Conservation (phyloP, 2,888 invertebrate genomes). For the Phlogophora meticulosa region DNA sequence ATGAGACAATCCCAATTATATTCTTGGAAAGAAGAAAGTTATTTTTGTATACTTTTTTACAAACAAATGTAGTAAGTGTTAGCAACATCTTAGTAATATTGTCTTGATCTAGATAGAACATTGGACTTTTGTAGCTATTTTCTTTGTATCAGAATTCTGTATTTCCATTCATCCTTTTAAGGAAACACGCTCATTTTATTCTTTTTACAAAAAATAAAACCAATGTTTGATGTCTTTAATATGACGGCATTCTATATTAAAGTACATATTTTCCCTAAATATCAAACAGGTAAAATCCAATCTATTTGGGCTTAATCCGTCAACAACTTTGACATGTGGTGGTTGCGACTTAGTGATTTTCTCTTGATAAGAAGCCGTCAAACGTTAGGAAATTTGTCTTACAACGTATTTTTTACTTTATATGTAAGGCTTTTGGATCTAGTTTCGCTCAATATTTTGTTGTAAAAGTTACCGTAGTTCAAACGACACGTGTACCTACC, state of each 20-base stretch:
- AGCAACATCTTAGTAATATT: too few relatives aligned
- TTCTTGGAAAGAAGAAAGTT: neutral
- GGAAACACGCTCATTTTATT: neutral
- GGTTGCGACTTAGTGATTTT: slow-evolving; percentile 29
- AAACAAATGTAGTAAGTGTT: neutral
- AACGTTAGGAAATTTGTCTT: neutral
- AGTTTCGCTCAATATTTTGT: slow-evolving; percentile 15
- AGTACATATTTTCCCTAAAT: slow-evolving; percentile 26
- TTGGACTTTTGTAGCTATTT: neutral
- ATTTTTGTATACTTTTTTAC: too few relatives aligned
- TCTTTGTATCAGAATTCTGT: neutral
- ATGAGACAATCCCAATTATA: neutral
- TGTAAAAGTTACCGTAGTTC: slow-evolving; percentile 7
- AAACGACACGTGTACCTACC: neutral
- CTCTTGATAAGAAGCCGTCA: slow-evolving; percentile 24
- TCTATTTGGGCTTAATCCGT: slow-evolving; percentile 44
- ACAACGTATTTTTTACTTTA: slow-evolving; percentile 25
- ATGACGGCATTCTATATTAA: slow-evolving; percentile 3
- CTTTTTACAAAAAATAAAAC: slow-evolving; percentile 17
- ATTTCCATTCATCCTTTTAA: neutral
- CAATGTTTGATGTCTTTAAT: slow-evolving; percentile 13
- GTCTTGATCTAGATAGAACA: neutral
- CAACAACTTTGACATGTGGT: slow-evolving; percentile 40
- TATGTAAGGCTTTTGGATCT: accelerated
- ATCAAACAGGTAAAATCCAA: slow-evolving; percentile 34